Conservation (phyloP, 2,797 vertebrate genomes). For the Rhinoraja longicauda region DNA sequence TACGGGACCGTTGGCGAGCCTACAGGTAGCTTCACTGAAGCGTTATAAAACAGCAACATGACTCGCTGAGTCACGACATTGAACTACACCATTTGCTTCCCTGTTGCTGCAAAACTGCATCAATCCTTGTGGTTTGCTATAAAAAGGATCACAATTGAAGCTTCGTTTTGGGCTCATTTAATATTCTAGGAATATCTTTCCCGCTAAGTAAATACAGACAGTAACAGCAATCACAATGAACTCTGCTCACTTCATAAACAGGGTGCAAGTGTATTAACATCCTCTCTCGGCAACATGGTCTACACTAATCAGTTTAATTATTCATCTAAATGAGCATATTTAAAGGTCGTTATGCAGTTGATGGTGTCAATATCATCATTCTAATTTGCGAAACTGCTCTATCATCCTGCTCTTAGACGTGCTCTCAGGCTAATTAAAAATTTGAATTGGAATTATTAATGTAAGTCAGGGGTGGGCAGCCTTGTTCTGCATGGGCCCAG, state of each 20-base stretch:
- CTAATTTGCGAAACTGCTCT: neutral
- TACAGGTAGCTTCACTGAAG: too few species aligned
- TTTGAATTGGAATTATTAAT: neutral
- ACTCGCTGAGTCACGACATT: neutral
- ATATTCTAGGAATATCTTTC: neutral
- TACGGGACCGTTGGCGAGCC: too few species aligned
- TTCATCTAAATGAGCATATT: constrained; percentile 7
- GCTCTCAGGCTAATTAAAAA: neutral
- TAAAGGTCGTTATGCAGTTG: neutral
- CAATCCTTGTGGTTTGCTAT: neutral
- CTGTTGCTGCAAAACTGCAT: neutral
- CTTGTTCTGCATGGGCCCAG: too few species aligned
- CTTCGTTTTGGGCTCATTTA: neutral
- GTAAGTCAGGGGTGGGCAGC: too few species aligned
- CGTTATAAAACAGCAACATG: too few species aligned
- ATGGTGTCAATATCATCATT: neutral
- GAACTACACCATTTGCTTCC: neutral
- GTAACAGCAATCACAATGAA: neutral
- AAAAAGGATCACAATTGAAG: neutral
- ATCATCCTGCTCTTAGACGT: neutral
- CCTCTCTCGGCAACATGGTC: neutral
- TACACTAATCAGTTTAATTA: neutral
- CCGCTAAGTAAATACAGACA: neutral
- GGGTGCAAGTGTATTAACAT: neutral
- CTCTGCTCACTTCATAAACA: neutral